Conservation (phyloP, 2,113 vertebrate species). For the Peromyscus polionotus region DNA sequence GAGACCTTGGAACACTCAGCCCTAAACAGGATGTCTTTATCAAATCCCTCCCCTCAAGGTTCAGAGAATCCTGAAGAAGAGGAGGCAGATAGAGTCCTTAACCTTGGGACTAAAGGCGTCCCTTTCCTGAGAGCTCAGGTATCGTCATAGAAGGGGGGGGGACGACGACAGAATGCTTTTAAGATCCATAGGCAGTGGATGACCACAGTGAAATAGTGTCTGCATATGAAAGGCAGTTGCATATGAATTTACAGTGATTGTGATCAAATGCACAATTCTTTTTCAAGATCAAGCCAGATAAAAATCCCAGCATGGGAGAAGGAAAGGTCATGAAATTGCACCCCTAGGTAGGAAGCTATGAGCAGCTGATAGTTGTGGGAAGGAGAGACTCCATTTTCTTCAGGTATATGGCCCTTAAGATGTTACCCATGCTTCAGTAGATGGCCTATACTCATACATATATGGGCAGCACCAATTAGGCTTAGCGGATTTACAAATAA, state of each 20-base stretch:
- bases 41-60: not conserved
- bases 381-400: not conserved
- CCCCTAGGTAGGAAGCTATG: not conserved
- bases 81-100: not conserved
- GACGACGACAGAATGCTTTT: not conserved
- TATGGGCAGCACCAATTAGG: not conserved
- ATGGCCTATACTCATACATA: not conserved
- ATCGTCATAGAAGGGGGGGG: not conserved
- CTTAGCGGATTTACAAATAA: not conserved
- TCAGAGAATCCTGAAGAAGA: not conserved
- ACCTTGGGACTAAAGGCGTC: not conserved
- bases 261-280: not conserved
- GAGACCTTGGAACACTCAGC: not conserved
- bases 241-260: not conserved
- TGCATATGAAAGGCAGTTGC: not conserved
- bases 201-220: not conserved
- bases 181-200: not conserved
- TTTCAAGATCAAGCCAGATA: not conserved
- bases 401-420: not conserved
- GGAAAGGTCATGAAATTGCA: not conserved
- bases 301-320: not conserved
- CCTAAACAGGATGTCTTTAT: not conserved
- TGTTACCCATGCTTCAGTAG: not conserved
- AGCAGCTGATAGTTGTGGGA: not conserved
- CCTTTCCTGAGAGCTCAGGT: not conserved